Conservation (phyloP, 2,888 invertebrate genomes). For the Cerastoderma edule region DNA sequence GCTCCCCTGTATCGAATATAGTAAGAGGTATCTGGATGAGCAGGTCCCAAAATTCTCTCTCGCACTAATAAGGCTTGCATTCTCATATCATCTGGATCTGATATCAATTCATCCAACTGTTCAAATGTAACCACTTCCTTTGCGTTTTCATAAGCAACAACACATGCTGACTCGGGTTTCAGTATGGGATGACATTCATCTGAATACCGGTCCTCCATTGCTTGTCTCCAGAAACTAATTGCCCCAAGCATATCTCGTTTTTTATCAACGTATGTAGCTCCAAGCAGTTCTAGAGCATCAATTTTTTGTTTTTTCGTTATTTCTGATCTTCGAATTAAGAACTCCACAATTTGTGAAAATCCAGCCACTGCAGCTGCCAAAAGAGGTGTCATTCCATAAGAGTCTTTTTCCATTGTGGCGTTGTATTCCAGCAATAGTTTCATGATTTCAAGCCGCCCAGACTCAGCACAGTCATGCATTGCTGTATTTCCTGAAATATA, state of each 20-base stretch:
- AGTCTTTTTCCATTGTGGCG: slow-evolving; percentile 96
- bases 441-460: slow-evolving; percentile 95
- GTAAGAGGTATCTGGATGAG: slow-evolving; percentile 98
- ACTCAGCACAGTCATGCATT: slow-evolving; percentile 98
- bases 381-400: slow-evolving; percentile 97
- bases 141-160: slow-evolving; percentile 95
- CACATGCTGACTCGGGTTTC: slow-evolving; percentile 90
- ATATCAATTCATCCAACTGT: slow-evolving; percentile 92
- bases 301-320: slow-evolving; percentile 89
- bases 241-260: slow-evolving; percentile 95
- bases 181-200: slow-evolving; percentile 85
- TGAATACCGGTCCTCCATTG: slow-evolving; percentile 89
- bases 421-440: slow-evolving; percentile 94
- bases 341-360: slow-evolving; percentile 96
- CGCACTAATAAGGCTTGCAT: slow-evolving; percentile 95
- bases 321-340: slow-evolving; percentile 88
- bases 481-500: slow-evolving; percentile 90
- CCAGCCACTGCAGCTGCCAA: slow-evolving; percentile 95
- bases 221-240: slow-evolving; percentile 94
- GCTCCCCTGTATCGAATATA: slow-evolving; percentile 97
- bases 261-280: slow-evolving; percentile 98
- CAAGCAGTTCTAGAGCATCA: slow-evolving; percentile 95
- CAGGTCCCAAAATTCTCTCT: slow-evolving; percentile 94
- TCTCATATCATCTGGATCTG: slow-evolving; percentile 97
- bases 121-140: slow-evolving; percentile 92